These are phyloP conservation scores for Emesis russula DNA, from an alignment of 2,888 invertebrate genomes.

Conservation along the genomic window DNA sequence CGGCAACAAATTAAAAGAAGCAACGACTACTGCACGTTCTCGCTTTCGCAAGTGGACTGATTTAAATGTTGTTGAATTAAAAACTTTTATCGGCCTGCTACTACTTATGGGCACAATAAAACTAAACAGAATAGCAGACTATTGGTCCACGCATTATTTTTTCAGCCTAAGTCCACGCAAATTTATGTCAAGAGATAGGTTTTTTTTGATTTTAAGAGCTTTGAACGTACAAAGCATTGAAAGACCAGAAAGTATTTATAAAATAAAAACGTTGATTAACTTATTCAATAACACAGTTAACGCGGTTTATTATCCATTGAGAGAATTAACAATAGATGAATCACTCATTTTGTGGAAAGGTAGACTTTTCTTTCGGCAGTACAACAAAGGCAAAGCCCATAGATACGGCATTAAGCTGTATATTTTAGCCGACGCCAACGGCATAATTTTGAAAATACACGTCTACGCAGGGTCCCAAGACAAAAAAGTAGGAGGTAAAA, in stretches of 20 bases:
- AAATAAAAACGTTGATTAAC: conserved; percentile 44
- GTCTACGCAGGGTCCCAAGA: conserved; percentile 87
- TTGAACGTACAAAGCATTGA: conserved; percentile 34
- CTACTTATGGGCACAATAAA: conserved; percentile 68
- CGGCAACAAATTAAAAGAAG: conserved; percentile 60
- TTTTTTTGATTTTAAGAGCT: conserved; percentile 67
- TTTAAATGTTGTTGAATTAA: conserved; percentile 53
- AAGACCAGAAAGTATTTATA: neutral
- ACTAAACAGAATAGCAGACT: conserved; percentile 69
- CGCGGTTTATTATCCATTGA: conserved; percentile 70
- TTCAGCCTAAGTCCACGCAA: conserved; percentile 39
- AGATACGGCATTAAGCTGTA: neutral
- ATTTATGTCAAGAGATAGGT: conserved; percentile 60
- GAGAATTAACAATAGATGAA: conserved; percentile 55
- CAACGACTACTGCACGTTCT: conserved; percentile 44
- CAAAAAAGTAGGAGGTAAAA: conserved; percentile 82
- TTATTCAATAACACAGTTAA: conserved; percentile 85
- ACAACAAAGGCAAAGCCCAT: neutral
- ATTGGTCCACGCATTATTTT: conserved; percentile 70
- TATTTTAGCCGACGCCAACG: neutral
- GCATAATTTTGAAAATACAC: conserved; percentile 76
- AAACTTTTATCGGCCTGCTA: conserved; percentile 55
- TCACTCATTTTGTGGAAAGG: neutral
- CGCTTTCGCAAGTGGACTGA: conserved; percentile 41
- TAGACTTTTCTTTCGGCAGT: neutral